A percentile compares a stretch with the other conserved stretches of the same genome.
Evolutionary conservation across 2,113 vertebrate species (phyloP).

Genomic region (Callocephalon fimbriatum): DNA sequence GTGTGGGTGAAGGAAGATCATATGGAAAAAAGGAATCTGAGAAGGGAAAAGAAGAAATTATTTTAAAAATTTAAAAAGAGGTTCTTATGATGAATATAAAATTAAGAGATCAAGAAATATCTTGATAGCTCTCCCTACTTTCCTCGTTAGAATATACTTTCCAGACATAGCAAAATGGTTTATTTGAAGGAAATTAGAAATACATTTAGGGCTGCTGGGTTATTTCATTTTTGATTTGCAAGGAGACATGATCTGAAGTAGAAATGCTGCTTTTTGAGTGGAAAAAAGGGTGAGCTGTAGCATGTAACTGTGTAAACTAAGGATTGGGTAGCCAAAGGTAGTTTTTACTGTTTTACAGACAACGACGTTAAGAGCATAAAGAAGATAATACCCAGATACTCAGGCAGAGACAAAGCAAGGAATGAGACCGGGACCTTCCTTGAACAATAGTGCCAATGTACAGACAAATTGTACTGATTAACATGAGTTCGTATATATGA

Average conservation of each 20-base stretch:
- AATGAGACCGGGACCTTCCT: background rate
- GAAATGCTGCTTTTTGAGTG: background rate
- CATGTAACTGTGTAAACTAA: background rate
- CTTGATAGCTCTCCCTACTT: background rate
- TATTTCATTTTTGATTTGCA: conserved; percentile 47
- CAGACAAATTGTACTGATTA: background rate
- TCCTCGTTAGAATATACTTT: background rate
- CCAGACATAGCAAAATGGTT: conserved; percentile 36
- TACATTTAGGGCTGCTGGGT: conserved; percentile 53
- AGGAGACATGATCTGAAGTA: conserved; percentile 4
- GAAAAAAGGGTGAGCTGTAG: background rate
- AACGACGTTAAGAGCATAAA: background rate
- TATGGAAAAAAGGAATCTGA: background rate
- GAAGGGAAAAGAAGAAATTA: background rate
- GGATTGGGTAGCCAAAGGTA: background rate
- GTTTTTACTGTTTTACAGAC: background rate
- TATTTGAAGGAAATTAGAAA: conserved; percentile 57
- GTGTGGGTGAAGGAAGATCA: background rate
- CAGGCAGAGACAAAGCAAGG: background rate
- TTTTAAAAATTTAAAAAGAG: background rate
- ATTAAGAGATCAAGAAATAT: background rate
- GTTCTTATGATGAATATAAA: background rate
- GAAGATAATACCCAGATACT: background rate
- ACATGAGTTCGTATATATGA: background rate
- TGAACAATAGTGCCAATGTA: background rate